Base-by-base conservation (phyloP, 2,113 vertebrate species). In the Callipepla squamata region DNA sequence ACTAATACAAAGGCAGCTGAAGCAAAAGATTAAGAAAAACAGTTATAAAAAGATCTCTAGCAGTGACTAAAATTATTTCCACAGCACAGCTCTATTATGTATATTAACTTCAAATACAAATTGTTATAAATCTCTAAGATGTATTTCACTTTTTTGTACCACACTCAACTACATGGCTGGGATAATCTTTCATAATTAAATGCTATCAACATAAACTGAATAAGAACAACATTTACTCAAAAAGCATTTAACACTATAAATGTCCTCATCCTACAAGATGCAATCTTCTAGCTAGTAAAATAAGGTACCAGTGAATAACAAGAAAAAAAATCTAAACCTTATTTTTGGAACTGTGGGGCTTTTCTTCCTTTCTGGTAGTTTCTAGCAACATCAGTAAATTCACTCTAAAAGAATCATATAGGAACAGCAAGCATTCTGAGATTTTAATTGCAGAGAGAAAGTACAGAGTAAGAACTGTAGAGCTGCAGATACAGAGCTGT, bases 21-120 rank as follows among this genome's bases (percentile, higher is more conserved):
- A 89, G 47, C 11, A 79, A 91, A 87, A 51, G 66, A 84, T n/a
- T 45, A 65, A 1, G 8, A 83, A 83, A 25, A 80, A 2, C 2
- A 93, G 30, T 44, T 89, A 78, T 44, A 72, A 91, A 85, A 92
- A 72, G 48, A 74, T n/a, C 20, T 40, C 44, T 55, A 26, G 45
- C 47, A 48, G 11, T 16, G 21, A 32, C 55, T 84, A 50, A 89
- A 89, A 75, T 38, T 4, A 86, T 59, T 92, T 74, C 38, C 57
- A 45, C 50, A 77, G 80, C 36, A 47, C 44, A 70, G 42, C 42
- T n/a, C 18, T 4, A 77, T 42, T 32, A 80, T 26, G 5, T 32
- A 47, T 2, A 8, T 61, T 67, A 59, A 45, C 28, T 80, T 89
- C 4, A 66, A 73, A 50, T 32, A 32, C 40, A 40, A 40, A 40